Conservation (phyloP, 2,113 vertebrate species). For the Kobus ellipsiprymnus region DNA sequence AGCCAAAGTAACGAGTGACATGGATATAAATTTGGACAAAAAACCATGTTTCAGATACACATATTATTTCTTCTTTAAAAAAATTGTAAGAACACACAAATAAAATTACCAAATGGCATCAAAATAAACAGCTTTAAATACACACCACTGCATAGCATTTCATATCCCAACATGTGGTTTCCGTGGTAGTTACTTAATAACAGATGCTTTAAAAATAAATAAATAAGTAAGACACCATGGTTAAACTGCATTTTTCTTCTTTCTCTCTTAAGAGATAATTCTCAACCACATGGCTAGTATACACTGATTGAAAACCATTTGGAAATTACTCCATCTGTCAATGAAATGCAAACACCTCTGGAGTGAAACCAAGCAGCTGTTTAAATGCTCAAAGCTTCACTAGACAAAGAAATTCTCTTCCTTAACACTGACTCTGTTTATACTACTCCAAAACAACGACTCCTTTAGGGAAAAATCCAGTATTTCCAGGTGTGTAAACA, state of each 20-base stretch:
- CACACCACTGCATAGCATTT: background rate
- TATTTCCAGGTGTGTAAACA: conserved; percentile 59
- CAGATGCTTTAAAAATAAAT: conserved; percentile 3
- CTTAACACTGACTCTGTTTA: conserved; percentile 46
- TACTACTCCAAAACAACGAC: conserved; percentile 18
- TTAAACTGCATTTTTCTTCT: background rate
- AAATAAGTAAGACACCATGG: background rate
- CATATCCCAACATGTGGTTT: conserved; percentile 12
- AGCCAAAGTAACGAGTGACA: background rate
- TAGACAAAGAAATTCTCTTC: conserved; percentile 54
- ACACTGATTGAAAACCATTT: conserved; percentile 63
- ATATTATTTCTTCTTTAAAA: background rate
- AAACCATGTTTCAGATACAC: background rate
- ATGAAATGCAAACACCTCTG: conserved; percentile 61
- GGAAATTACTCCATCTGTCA: conserved; percentile 60
- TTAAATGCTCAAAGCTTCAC: background rate
- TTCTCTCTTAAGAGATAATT: background rate
- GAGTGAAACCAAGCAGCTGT: conserved; percentile 64
- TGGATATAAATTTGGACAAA: background rate
- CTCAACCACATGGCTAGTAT: background rate
- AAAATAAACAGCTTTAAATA: conserved; percentile 34
- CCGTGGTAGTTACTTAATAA: conserved; percentile 36
- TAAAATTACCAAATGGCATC: background rate
- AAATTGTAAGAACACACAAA: background rate
- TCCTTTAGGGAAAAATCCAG: conserved; percentile 41